phyloP scores from a whole-genome alignment of 2,888 invertebrate genomes.

The Thumatha senex region DNA sequence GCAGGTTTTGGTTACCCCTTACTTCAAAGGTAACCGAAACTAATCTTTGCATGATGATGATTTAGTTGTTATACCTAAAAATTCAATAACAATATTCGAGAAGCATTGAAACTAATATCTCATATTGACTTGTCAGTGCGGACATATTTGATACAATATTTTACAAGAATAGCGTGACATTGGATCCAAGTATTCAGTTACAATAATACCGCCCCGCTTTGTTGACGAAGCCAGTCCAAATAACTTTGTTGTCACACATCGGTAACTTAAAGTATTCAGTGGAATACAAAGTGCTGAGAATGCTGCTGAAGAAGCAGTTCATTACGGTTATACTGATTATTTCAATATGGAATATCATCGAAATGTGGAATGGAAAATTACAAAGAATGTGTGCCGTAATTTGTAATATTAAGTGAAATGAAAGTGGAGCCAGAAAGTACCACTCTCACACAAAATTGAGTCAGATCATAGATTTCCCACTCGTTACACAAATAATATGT shows the following conservation, averaged over 20 bases:
- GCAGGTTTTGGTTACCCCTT: no score
- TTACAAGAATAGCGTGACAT: constrained; percentile 42
- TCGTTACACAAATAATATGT: no score
- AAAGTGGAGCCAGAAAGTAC: no score
- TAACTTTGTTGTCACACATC: constrained; percentile 7
- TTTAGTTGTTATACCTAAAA: constrained; percentile 16
- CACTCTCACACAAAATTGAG: no score
- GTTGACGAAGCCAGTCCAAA: constrained; percentile 39
- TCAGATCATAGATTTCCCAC: no score
- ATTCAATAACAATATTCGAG: constrained; percentile 14
- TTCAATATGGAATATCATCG: no score
- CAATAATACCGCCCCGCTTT: constrained; percentile 45
- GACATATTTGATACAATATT: constrained; percentile 13
- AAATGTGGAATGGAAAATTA: no score
- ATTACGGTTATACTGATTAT: background rate
- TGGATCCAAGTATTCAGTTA: constrained; percentile 38
- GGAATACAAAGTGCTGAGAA: background rate
- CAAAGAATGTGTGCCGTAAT: no score
- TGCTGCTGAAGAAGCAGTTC: background rate
- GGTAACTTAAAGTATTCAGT: background rate
- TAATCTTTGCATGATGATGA: no score
- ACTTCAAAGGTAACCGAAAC: no score
- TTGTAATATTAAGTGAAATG: no score
- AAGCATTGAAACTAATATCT: constrained; percentile 11
- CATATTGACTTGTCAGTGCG: constrained; percentile 7